Evolutionary conservation across 2,888 invertebrate species (phyloP), one percentile per base, ranked within the genome.

Genomic region (Thalpophila matura): DNA sequence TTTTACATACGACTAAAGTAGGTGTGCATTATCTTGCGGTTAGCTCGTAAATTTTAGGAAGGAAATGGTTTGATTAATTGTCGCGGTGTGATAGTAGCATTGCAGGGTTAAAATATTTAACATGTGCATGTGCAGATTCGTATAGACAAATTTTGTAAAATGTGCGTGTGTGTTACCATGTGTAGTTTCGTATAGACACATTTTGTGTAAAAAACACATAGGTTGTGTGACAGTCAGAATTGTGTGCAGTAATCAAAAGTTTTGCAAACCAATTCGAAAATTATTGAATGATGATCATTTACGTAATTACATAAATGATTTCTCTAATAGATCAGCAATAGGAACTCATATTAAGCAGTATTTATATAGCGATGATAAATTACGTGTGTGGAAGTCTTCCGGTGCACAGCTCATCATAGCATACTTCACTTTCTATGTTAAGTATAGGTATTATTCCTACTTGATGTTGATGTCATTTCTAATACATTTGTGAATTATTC

Each of bases 401-500:
- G 54, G 53, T 45, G 38, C 20, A 10, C 4, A 38, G 31, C 24
- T 49, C 53, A 71, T 65, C 47, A 53, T 14, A 6, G 22, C 54
- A 76, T 79, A 71, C 79, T 57, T 5, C n/a, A 66, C 72, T 76
- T 76, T 79, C 76, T 49, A 65, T 40, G 24, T 56, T 27, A 56
- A 56, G n/a, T n/a, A n/a, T n/a, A n/a, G n/a, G n/a, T n/a, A n/a
- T n/a, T 50, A 69, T 31, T 40, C 37, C 33, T 14, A 50, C 7
- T 22, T 20, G 12, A 33, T 37, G 54, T 6, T 42, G 31, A 46
- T 46, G 37, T 24, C 33, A 42, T 2, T 3, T 38, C 24, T 18
- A 31, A 38, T 50, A 57, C 16, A 22, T 27, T 26, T 27, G 31
- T 26, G 4, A 56, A 45, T 37, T 49, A 71, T 64, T 54, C 18